These are phyloP conservation scores for Cosmia trapezina DNA, from an alignment of 2,888 invertebrate genomes.

Conservation along the genomic window DNA sequence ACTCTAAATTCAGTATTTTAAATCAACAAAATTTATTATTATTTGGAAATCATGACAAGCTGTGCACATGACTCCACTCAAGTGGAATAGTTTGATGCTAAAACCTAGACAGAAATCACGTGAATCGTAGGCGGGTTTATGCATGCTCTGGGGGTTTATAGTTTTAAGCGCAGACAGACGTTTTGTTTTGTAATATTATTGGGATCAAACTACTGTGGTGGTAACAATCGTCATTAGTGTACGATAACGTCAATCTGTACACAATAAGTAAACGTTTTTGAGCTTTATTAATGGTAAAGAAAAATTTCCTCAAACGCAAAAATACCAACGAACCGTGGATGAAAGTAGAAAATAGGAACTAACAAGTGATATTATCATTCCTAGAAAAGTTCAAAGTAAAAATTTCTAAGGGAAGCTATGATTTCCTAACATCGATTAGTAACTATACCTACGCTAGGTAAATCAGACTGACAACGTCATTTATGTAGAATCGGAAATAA, in stretches of 20 bases:
- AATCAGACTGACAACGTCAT: neutral
- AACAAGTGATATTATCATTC: neutral
- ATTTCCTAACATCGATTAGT: slow-evolving; percentile 5
- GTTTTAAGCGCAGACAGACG: neutral
- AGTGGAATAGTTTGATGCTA: neutral
- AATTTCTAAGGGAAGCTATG: neutral
- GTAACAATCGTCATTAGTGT: neutral
- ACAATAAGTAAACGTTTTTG: neutral
- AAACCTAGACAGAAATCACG: neutral
- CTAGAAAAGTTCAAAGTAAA: neutral
- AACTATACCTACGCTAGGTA: neutral
- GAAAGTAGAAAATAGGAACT: neutral
- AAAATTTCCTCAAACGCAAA: neutral
- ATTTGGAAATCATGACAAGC: no score
- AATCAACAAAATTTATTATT: no score
- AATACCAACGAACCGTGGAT: neutral
- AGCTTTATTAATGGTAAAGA: neutral
- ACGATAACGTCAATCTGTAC: neutral
- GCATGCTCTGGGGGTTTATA: neutral
- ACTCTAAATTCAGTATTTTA: no score
- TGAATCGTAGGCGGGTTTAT: neutral
- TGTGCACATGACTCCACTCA: no score
- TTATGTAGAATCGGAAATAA: neutral
- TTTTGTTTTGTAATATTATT: no score
- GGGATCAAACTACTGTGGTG: neutral